Percentiles rank a stretch among this genome's conserved stretches.
These are phyloP conservation scores for Cephus sareptanus DNA, from an alignment of 2,888 invertebrate species.

Conservation along the genomic window DNA sequence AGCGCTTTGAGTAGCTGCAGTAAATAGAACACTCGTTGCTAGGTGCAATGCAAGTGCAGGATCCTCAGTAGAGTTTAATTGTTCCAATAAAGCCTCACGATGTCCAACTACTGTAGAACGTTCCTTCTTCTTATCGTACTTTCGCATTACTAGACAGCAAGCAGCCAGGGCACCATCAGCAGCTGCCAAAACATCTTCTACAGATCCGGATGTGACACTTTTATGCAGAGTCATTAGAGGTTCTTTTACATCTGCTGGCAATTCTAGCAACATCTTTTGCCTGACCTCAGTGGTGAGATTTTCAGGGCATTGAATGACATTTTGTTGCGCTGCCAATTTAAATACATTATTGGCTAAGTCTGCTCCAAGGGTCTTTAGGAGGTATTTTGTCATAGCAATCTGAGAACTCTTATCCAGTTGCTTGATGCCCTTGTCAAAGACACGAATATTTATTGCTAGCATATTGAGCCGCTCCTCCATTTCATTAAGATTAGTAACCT, in stretches of 20 bases:
- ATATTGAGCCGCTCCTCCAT: constrained; percentile 83
- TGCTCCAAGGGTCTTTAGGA: constrained; percentile 84
- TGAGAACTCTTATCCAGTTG: constrained; percentile 74
- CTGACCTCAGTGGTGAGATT: constrained; percentile 73
- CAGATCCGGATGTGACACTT: constrained; percentile 74
- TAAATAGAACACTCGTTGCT: constrained; percentile 82
- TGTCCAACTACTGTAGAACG: constrained; percentile 81
- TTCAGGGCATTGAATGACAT: constrained; percentile 69
- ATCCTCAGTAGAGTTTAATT: constrained; percentile 80
- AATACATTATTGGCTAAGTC: constrained; percentile 85
- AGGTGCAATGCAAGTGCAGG: constrained; percentile 84
- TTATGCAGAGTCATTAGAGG: constrained; percentile 77
- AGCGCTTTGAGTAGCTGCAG: constrained; percentile 82
- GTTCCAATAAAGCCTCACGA: constrained; percentile 82
- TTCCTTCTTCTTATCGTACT: constrained; percentile 90
- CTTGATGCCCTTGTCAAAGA: constrained; percentile 84
- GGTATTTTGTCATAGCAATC: constrained; percentile 79
- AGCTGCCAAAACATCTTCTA: constrained; percentile 84
- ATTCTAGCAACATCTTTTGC: constrained; percentile 76
- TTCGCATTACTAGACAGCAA: constrained; percentile 85
- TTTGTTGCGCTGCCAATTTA: constrained; percentile 81
- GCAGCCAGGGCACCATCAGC: constrained; percentile 78
- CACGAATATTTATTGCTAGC: constrained; percentile 78
- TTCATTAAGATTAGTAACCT: constrained; percentile 57
- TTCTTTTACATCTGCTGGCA: constrained; percentile 75